phyloP scores from a whole-genome alignment of 2,797 vertebrate species.

The Schizopygopsis pylzovi region DNA sequence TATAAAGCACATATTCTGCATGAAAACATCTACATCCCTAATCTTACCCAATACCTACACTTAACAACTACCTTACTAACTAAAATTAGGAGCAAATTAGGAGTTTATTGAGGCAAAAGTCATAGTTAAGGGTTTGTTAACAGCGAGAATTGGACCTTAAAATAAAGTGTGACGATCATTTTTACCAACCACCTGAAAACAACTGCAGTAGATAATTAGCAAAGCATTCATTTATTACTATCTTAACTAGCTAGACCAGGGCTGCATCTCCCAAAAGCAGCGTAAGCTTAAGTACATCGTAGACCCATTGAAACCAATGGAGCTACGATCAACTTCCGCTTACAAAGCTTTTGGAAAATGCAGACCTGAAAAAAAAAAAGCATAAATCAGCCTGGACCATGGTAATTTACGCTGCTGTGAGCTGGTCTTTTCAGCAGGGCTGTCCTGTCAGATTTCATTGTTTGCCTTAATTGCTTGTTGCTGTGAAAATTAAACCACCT shows the following conservation, averaged over 20 bases:
- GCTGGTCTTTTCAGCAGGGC: neutral
- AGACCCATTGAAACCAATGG: no score
- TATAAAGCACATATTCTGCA: neutral
- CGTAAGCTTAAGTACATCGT: no score
- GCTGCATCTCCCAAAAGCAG: no score
- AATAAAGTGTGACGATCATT: neutral
- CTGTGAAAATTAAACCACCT: constrained; percentile 2
- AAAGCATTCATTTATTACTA: neutral
- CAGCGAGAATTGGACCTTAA: no score
- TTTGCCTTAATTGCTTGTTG: neutral
- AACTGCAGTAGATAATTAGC: neutral
- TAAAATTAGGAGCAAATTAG: neutral
- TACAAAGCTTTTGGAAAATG: no score
- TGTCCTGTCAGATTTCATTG: neutral
- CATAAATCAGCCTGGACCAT: neutral
- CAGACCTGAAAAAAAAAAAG: no score
- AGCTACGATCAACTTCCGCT: no score
- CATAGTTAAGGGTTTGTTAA: no score
- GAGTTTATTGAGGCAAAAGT: neutral
- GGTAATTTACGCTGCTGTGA: neutral
- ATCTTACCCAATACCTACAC: no score
- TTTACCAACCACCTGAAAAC: neutral
- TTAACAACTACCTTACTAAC: neutral
- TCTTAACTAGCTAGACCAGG: neutral
- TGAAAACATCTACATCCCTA: neutral